Base-by-base conservation (phyloP, 2,888 invertebrate genomes). In the Drosophila affinis region DNA sequence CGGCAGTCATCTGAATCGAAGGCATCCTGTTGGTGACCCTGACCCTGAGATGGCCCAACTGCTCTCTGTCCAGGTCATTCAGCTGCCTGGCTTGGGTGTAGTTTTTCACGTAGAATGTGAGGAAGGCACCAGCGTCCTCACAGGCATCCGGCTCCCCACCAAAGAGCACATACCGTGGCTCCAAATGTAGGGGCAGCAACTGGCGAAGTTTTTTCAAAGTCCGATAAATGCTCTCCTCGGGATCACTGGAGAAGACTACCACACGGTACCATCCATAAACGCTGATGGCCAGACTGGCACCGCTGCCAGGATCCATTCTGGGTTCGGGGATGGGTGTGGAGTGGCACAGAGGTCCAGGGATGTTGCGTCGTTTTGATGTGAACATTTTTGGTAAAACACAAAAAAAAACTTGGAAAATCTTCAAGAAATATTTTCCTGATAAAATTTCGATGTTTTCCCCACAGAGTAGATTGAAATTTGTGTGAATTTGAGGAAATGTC, bases 191-290 rank as follows among this genome's bases (percentile, higher is more conserved):
- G 0, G 87, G 87, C 0, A 14, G 44, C 44, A 81, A 46, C 3
- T 57, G 49, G 4, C 65, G 53, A n/a, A 86, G 29, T 14, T 60
- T 51, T 0, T 58, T 51, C 51, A 81, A 17, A 32, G 74, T 64
- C 18, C 67, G 51, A 1, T 52, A 29, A 3, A 61, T 9, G 12
- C 17, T 48, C 9, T 46, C 59, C 7, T 62, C 52, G n/a, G 61
- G 73, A 3, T 63, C 44, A 1, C 57, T 56, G 27, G 62, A 73
- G 14, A 46, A 80, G 7, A 81, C 64, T 9, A 79, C 48, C 1
- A 86, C 74, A 0, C 87, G 83, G 49, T 86, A 81, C 80, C 80
- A 81, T 1, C 80, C 87, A 21, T 72, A 75, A 0, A 52, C 54
- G 4, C 83, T 86, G 9, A 82, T 72, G 24, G 86, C 59, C 6